A percentile compares a stretch with the other conserved stretches of the same genome.
Evolutionary conservation across 1,140 invertebrate genomes (phyloP).

Genomic region (Adelges cooleyi): DNA sequence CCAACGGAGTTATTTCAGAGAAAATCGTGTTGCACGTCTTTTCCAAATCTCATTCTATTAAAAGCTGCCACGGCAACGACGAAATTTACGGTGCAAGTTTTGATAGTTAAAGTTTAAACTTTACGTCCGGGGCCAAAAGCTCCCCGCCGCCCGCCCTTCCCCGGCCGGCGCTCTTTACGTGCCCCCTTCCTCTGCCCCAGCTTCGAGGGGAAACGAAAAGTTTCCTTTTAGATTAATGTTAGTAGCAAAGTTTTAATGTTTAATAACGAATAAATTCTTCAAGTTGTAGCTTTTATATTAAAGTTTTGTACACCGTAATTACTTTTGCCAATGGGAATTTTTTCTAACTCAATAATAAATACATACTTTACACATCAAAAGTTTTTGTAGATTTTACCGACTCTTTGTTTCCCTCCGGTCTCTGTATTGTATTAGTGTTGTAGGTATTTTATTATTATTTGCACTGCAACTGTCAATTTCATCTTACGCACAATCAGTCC

Average conservation of each 20-base stretch:
- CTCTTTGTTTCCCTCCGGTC: too few species aligned
- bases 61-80: slow-evolving; percentile 23
- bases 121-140: slow-evolving; percentile 26
- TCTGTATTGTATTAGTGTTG: too few species aligned
- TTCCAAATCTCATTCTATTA: slow-evolving; percentile 29
- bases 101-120: slow-evolving; percentile 28
- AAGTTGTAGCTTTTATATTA: slow-evolving; percentile 29
- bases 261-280: slow-evolving; percentile 29
- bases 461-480: too few species aligned
- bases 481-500: too few species aligned
- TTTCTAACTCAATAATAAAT: slow-evolving; percentile 26
- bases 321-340: slow-evolving; percentile 25
- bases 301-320: slow-evolving; percentile 27
- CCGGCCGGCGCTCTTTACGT: not conserved
- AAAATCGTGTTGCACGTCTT: slow-evolving; percentile 28
- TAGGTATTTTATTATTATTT: too few species aligned
- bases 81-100: slow-evolving; percentile 28
- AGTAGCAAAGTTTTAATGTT: slow-evolving; percentile 29
- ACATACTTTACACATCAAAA: slow-evolving; percentile 21
- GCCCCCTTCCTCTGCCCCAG: not conserved
- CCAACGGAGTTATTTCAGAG: not conserved
- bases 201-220: slow-evolving; percentile 10
- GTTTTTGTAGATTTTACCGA: too few species aligned
- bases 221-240: slow-evolving; percentile 29
- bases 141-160: not conserved